Conservation (phyloP, 2,113 vertebrate genomes). For the Cyanistes caeruleus region DNA sequence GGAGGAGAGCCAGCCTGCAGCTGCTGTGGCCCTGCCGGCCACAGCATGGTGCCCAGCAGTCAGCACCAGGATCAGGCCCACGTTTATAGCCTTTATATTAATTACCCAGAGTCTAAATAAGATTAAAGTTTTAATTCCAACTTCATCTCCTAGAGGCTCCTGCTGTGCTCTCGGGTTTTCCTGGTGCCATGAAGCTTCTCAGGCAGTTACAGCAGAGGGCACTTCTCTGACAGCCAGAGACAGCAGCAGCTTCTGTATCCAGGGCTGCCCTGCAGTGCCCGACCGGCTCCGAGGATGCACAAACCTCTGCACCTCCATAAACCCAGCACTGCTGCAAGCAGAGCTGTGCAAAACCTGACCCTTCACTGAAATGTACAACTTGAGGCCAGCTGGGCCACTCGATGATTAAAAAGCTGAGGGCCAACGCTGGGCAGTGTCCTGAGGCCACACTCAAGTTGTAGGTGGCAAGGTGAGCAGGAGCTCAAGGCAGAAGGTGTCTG, state of each 20-base stretch:
- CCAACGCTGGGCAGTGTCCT: neutral
- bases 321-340: neutral
- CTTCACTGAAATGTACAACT: neutral
- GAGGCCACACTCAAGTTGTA: rapidly evolving
- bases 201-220: conserved; percentile 49
- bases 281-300: rapidly evolving
- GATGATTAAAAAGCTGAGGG: neutral
- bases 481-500: rapidly evolving
- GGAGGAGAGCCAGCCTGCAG: neutral
- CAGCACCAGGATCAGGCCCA: neutral
- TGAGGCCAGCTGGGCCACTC: rapidly evolving
- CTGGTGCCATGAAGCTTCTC: conserved; percentile 8
- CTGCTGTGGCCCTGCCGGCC: rapidly evolving
- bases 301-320: neutral
- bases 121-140: conserved; percentile 58
- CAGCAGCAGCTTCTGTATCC: neutral
- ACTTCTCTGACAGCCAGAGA: neutral
- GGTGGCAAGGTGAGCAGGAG: neutral
- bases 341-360: neutral
- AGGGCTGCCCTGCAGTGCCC: rapidly evolving
- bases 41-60: rapidly evolving
- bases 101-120: conserved; percentile 43
- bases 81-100: conserved; percentile 32
- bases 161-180: conserved; percentile 19
- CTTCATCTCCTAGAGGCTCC: conserved; percentile 34